Conservation (phyloP, 2,888 invertebrate species). For the Griposia aprilina region DNA sequence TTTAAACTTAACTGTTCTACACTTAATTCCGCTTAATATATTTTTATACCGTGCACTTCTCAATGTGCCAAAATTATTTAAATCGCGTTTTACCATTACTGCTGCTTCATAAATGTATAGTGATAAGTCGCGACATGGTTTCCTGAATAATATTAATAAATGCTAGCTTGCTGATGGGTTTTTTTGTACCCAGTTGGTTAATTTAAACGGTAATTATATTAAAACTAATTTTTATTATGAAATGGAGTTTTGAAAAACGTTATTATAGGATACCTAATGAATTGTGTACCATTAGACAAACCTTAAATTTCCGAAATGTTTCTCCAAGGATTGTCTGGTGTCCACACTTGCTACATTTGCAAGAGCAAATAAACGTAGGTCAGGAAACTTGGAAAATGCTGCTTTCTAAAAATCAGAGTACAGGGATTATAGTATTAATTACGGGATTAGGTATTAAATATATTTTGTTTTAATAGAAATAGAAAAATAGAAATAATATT, state of each 20-base stretch:
- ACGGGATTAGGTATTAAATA: background rate
- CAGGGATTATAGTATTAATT: background rate
- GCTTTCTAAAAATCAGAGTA: conserved; percentile 92
- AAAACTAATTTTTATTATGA: background rate
- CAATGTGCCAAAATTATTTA: too few relatives aligned
- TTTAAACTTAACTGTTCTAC: too few relatives aligned
- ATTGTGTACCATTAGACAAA: conserved; percentile 67
- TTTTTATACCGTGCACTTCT: too few relatives aligned
- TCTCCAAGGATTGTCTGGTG: conserved; percentile 94
- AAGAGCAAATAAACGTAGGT: conserved; percentile 96
- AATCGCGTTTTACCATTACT: too few relatives aligned
- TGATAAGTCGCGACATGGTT: background rate
- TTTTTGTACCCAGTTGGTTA: background rate
- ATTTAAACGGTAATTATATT: background rate
- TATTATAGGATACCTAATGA: too few relatives aligned
- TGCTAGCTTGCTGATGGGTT: background rate
- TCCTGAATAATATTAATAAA: background rate
- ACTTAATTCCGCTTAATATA: too few relatives aligned
- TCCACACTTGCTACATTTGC: conserved; percentile 99
- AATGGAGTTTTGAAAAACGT: background rate
- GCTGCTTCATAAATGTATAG: too few relatives aligned
- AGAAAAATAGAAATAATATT: too few relatives aligned
- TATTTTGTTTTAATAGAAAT: background rate
- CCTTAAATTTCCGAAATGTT: conserved; percentile 95
- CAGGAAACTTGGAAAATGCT: conserved; percentile 97